Conservation (phyloP, 2,113 vertebrate species). For the Lontra canadensis region DNA sequence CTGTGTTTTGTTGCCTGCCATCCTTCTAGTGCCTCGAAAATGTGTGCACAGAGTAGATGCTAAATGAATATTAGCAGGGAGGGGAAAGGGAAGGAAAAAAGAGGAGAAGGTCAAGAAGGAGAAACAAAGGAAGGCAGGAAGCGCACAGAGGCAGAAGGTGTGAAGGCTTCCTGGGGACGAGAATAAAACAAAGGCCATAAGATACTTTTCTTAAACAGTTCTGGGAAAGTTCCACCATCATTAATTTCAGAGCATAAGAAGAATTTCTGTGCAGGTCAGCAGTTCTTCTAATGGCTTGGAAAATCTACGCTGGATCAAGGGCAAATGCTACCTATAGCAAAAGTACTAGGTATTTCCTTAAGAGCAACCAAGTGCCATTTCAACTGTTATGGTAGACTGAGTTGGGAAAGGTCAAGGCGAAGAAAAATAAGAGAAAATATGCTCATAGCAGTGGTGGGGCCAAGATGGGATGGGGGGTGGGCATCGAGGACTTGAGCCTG, state of each 20-base stretch:
- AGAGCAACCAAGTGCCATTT: slow-evolving; percentile 12
- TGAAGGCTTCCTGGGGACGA: background rate
- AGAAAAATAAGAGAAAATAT: background rate
- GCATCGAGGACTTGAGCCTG: fast-evolving
- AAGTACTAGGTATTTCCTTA: background rate
- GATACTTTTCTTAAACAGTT: background rate
- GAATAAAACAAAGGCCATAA: background rate
- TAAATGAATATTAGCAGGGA: background rate
- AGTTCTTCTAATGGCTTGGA: slow-evolving; percentile 2
- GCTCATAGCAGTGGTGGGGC: background rate
- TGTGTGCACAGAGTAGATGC: background rate
- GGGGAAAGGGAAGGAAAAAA: fast-evolving
- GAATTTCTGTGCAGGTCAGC: slow-evolving; percentile 16
- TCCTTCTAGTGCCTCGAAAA: background rate
- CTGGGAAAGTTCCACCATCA: background rate
- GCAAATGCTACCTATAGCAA: background rate
- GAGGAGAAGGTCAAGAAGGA: too few species aligned
- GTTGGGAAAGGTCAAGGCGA: slow-evolving; percentile 46
- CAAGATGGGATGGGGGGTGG: fast-evolving
- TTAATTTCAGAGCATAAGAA: background rate
- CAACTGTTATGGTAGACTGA: background rate
- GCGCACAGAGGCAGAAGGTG: background rate
- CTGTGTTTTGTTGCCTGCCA: background rate
- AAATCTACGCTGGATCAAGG: slow-evolving; percentile 26
- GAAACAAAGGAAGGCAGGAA: background rate